Percentiles rank a stretch among this genome's conserved stretches.
Conservation (phyloP, 1,140 invertebrate species). For the Apis mellifera region DNA sequence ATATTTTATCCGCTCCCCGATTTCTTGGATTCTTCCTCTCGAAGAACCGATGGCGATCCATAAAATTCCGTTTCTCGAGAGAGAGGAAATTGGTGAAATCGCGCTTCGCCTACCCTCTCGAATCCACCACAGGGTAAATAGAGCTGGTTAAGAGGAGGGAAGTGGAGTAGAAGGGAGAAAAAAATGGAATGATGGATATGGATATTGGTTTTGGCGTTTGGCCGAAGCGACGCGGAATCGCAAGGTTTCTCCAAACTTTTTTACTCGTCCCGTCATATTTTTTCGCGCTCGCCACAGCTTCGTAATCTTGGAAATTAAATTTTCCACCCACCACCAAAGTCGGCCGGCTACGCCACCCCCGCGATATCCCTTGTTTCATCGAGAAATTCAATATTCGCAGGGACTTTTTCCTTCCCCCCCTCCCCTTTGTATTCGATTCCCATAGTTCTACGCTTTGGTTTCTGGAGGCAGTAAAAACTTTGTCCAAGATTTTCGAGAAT, state of each 20-base stretch:
- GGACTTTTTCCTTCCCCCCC: background rate
- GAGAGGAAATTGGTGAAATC: background rate
- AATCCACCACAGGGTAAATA: conserved; percentile 44
- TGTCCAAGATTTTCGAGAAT: background rate
- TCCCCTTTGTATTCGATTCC: background rate
- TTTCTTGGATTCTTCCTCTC: background rate
- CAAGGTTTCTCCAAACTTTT: conserved; percentile 33
- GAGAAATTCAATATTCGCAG: conserved; percentile 8
- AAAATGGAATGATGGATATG: no score
- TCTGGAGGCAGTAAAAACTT: background rate
- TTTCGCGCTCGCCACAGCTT: conserved; percentile 1
- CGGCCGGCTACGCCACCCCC: background rate
- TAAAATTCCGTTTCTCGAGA: background rate
- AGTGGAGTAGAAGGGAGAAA: conserved; percentile 60
- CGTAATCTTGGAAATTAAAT: conserved; percentile 58
- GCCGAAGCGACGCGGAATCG: conserved; percentile 49
- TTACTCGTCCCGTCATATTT: conserved; percentile 52
- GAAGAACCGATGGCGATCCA: background rate
- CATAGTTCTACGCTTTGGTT: background rate
- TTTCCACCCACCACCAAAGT: conserved; percentile 14
- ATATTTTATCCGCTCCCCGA: no score
- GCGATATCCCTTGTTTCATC: background rate
- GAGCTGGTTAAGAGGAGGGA: conserved; percentile 40
- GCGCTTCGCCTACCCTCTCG: background rate
- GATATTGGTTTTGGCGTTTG: conserved; percentile 24